Evolutionary conservation across 2,113 vertebrate genomes (phyloP), one percentile per base, ranked within the genome.

Genomic region (Nothobranchius kuhntae): DNA sequence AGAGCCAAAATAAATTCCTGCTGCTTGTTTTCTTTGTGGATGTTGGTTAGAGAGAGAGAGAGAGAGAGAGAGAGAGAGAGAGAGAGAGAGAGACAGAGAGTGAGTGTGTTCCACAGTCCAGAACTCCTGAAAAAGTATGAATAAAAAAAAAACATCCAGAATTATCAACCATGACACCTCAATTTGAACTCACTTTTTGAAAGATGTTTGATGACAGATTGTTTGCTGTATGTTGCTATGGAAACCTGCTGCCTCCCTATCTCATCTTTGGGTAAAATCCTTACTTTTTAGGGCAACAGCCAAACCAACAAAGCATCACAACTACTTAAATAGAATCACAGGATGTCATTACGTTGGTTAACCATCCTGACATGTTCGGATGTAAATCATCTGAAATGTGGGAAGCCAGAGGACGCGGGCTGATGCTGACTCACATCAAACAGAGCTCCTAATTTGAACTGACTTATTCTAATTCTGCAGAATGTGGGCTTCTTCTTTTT

Each of bases 1-100:
- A 64, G 57, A 61, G 89, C 89, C 90, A 91, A 88, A 68, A 90
- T 86, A 91, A 91, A 91, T 80, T 75, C 84, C 81, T 84, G 81
- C 79, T 83, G 75, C 80, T 83, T 89, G 73, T 86, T 90, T 87
- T 87, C 77, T 85, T 81, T 80, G 73, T 74, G 58, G 59, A 56
- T 67, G 67, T 66, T 74, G 71, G 67, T 52, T 63, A 21, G 21
- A 21, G 21, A 21, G 21, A 21, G 21, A 21, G 21, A 21, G 21
- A 21, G 21, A 21, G 21, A 21, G 21, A 21, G 21, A 21, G 21
- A 21, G 21, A 21, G 21, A 21, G 21, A 21, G 21, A 21, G 21
- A 21, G 21, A 21, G 21, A 21, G 21, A 21, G 21, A 21, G 21
- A 21, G 21, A 21, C 1, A 21, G 21, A 53, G 44, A n/a, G 21